Evolutionary conservation across 2,113 vertebrate genomes (phyloP).

Genomic region (Epinephelus cyanopodus): DNA sequence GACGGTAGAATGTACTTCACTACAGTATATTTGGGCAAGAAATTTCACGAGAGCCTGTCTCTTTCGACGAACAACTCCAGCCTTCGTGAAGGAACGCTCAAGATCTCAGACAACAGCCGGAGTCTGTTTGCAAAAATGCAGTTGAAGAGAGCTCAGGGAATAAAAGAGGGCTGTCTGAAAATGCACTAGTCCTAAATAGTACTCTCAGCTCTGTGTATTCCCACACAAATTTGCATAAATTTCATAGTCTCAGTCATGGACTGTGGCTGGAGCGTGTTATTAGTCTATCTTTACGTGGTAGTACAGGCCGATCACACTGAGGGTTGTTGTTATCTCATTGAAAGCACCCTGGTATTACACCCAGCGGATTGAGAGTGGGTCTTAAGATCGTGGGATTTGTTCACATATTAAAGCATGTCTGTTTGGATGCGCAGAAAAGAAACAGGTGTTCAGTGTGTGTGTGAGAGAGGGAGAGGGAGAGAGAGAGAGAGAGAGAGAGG

Average conservation of each 20-base stretch:
- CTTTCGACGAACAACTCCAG: background rate
- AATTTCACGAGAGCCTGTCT: background rate
- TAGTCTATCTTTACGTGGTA: conserved; percentile 71
- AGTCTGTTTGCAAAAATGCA: conserved; percentile 60
- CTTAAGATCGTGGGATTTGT: conserved; percentile 84
- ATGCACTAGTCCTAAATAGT: conserved; percentile 65
- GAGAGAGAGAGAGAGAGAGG: conserved; percentile 37
- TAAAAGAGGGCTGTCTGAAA: conserved; percentile 67
- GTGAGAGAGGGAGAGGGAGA: conserved; percentile 41
- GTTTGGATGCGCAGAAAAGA: conserved; percentile 78
- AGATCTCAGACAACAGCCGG: conserved; percentile 39
- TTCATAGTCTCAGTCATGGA: conserved; percentile 80
- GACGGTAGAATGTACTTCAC: background rate
- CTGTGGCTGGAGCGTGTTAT: conserved; percentile 74
- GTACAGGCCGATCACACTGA: conserved; percentile 71
- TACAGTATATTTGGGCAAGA: background rate
- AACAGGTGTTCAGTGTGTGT: conserved; percentile 85
- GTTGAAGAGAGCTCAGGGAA: conserved; percentile 64
- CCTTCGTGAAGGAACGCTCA: conserved; percentile 5
- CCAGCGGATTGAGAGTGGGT: conserved; percentile 71
- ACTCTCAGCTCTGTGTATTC: conserved; percentile 72
- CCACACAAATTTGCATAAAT: conserved; percentile 84
- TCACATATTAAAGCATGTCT: conserved; percentile 80
- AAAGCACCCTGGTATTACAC: conserved; percentile 77
- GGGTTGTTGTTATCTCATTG: conserved; percentile 77